phyloP scores from a whole-genome alignment of 2,113 vertebrate genomes.

The Cheilinus undulatus region DNA sequence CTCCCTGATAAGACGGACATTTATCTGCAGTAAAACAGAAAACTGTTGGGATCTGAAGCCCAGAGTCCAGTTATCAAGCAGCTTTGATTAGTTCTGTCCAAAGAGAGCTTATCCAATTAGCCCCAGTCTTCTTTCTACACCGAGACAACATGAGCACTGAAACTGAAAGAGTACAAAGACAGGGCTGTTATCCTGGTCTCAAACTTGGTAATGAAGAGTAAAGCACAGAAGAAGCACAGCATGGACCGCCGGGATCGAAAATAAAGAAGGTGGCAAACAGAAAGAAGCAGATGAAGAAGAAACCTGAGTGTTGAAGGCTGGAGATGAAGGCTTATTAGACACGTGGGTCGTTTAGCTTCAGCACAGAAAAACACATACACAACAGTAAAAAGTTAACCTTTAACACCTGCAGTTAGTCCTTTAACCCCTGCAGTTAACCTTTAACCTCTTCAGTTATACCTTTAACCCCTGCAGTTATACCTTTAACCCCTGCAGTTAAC shows the following conservation, averaged over 20 bases:
- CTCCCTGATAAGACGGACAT: conserved; percentile 28
- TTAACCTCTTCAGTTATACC: too few relatives aligned
- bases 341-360: too few relatives aligned
- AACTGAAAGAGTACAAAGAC: conserved; percentile 24
- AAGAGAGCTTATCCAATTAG: conserved; percentile 71
- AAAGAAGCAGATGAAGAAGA: conserved; percentile 81
- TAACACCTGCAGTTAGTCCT: too few relatives aligned
- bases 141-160: conserved; percentile 57
- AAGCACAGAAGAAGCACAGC: conserved; percentile 75
- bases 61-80: conserved; percentile 60
- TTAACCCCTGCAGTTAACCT: too few relatives aligned
- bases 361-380: too few relatives aligned
- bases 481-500: too few relatives aligned
- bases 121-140: conserved; percentile 60
- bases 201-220: conserved; percentile 61
- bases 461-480: too few relatives aligned
- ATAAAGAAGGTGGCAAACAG: conserved; percentile 64
- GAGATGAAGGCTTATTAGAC: conserved; percentile 27
- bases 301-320: conserved; percentile 39
- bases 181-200: conserved; percentile 52
- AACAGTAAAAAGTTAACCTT: too few relatives aligned
- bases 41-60: conserved; percentile 47
- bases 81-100: conserved; percentile 29
- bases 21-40: conserved; percentile 16
- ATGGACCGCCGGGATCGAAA: conserved; percentile 65